phyloP scores from a whole-genome alignment of 2,888 invertebrate genomes.

The Drosophila lutescens region DNA sequence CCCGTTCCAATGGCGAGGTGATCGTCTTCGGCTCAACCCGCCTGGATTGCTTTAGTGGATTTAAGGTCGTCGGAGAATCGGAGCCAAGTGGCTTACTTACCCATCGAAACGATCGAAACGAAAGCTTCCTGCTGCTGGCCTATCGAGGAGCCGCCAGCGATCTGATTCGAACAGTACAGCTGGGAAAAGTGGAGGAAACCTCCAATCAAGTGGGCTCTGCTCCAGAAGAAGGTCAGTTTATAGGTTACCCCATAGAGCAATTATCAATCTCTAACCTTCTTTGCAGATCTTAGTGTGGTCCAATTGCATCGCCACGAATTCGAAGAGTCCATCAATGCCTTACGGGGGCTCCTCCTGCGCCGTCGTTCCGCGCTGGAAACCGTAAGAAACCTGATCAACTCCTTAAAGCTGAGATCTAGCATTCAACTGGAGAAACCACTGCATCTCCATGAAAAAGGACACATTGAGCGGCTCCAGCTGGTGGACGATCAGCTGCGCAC shows the following conservation, averaged over 20 bases:
- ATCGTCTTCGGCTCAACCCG: constrained; percentile 72
- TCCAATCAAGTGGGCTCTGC: constrained; percentile 31
- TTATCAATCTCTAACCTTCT: too few species aligned
- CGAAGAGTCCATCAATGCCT: constrained; percentile 64
- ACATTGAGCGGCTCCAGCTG: constrained; percentile 60
- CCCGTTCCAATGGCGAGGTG: constrained; percentile 68
- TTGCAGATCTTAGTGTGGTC: constrained; percentile 62
- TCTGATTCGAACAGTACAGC: constrained; percentile 74
- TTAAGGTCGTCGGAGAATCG: constrained; percentile 43
- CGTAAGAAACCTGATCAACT: constrained; percentile 39
- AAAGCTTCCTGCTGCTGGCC: constrained; percentile 69
- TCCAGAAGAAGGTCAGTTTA: constrained; percentile 50
- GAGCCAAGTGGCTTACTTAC: constrained; percentile 63
- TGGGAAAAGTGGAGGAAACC: constrained; percentile 50
- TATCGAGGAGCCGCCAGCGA: constrained; percentile 52
- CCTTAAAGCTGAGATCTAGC: background rate
- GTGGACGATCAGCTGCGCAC: constrained; percentile 60
- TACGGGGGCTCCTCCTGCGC: constrained; percentile 72
- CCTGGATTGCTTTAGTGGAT: constrained; percentile 80
- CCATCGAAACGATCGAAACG: constrained; percentile 64
- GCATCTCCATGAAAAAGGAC: constrained; percentile 47
- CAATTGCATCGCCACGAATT: constrained; percentile 76
- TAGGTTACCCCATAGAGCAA: rapidly evolving
- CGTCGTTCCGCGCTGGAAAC: constrained; percentile 66
- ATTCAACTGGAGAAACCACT: constrained; percentile 2